These are phyloP conservation scores for Bembecia ichneumoniformis DNA, from an alignment of 2,888 invertebrate species.

Conservation along the genomic window DNA sequence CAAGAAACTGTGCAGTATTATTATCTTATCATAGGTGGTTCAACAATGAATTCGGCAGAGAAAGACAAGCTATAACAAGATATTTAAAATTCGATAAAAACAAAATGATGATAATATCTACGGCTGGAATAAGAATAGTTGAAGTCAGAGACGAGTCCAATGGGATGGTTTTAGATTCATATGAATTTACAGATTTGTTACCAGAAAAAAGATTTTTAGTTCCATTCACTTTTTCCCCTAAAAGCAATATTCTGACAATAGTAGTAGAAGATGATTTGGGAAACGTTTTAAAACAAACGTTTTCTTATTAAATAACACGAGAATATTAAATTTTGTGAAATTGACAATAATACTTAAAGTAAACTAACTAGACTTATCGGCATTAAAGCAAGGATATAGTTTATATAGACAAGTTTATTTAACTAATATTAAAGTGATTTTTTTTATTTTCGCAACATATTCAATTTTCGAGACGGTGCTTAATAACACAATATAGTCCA, in stretches of 20 bases:
- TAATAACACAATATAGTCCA: no score
- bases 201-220: slow-evolving; percentile 73
- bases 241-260: slow-evolving; percentile 67
- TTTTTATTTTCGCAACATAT: no score
- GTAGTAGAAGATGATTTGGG: slow-evolving; percentile 79
- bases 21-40: slow-evolving; percentile 77
- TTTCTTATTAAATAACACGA: slow-evolving; percentile 53
- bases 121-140: slow-evolving; percentile 75
- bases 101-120: slow-evolving; percentile 75
- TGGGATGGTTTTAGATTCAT: slow-evolving; percentile 75
- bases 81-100: slow-evolving; percentile 69
- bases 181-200: slow-evolving; percentile 73
- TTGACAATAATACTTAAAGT: slow-evolving; percentile 49
- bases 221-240: slow-evolving; percentile 64
- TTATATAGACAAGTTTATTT: no score
- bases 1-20: slow-evolving; percentile 76
- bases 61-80: slow-evolving; percentile 66
- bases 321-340: slow-evolving; percentile 20
- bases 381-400: slow-evolving; percentile 1
- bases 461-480: no score
- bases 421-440: no score
- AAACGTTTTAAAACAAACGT: slow-evolving; percentile 76
- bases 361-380: slow-evolving; percentile 4
- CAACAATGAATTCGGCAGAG: slow-evolving; percentile 67
- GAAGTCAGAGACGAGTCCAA: slow-evolving; percentile 75